Base-by-base conservation (phyloP, 2,113 vertebrate genomes). In the Atlantisia rogersi region DNA sequence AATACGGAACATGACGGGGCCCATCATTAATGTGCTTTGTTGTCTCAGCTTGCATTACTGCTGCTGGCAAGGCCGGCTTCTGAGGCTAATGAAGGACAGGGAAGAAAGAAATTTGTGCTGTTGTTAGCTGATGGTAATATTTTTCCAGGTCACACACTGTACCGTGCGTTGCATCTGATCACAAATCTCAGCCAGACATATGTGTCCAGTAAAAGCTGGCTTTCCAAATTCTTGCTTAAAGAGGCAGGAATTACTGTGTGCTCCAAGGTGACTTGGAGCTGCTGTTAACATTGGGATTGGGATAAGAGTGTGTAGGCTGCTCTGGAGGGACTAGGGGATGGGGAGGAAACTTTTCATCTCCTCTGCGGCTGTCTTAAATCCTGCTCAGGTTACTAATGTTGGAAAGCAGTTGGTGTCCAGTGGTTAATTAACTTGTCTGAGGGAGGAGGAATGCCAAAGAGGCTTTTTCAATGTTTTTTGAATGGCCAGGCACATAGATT, bases 1-100 rank as follows among this genome's bases (percentile, higher is more conserved):
- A 96, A 96, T 95, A 91, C 18, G 15, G 82, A 87, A 65, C 90
- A 91, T 76, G 93, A 93, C 9, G 63, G 70, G 70, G 64, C 74
- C 68, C 65, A 91, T 97, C 95, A 87, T 97, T 97, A 95, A 92
- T 85, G 83, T 82, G 83, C 91, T 95, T 94, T 94, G 90, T 92
- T 96, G 94, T 93, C 82, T 93, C 78, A 63, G 73, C 76, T 95
- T 92, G 94, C 52, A 39, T 90, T 95, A 85, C 83, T 79, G 91
- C 86, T 94, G 59, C 83, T 96, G 94, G 93, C 97, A 97, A 94
- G 93, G 94, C 95, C 21, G 11, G 73, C 88, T 94, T 95, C 90
- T 50, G 88, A 96, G 94, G 94, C 94, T 95, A 88, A 92, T 91
- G 94, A 97, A 96, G 95, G 94, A 92, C 88, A 73, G 68, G 42